Conservation (phyloP, 2,797 vertebrate species). For the Gallirallus australis region DNA sequence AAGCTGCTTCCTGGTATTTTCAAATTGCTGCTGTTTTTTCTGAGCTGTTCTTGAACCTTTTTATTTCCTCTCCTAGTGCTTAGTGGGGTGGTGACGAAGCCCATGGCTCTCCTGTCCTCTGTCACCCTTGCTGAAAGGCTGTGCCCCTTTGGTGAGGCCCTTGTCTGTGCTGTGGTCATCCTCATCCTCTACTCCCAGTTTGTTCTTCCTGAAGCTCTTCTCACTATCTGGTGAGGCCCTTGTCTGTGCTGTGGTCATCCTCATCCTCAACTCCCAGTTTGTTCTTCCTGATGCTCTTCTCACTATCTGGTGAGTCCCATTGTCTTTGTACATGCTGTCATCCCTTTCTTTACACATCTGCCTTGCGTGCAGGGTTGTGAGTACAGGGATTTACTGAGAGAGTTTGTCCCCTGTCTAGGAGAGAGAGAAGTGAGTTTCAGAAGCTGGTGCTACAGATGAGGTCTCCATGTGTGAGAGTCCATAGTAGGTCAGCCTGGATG, state of each 20-base stretch:
- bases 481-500: not conserved
- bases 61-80: accelerated
- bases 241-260: not conserved
- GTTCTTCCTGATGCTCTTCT: accelerated
- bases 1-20: accelerated
- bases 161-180: not conserved
- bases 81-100: not conserved
- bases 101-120: accelerated
- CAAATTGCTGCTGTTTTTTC: not conserved
- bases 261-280: accelerated
- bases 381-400: not conserved
- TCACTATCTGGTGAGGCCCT: too few species aligned
- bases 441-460: accelerated
- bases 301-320: accelerated
- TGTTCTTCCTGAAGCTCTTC: accelerated
- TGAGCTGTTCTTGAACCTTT: accelerated
- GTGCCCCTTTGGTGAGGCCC: accelerated
- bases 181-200: accelerated
- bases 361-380: accelerated
- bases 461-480: accelerated
- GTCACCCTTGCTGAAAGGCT: accelerated
- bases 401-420: not conserved
- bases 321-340: not conserved
- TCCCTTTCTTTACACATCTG: accelerated
- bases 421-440: not conserved